Evolutionary conservation across 2,113 vertebrate species (phyloP).

Genomic region (Oncorhynchus masou): DNA sequence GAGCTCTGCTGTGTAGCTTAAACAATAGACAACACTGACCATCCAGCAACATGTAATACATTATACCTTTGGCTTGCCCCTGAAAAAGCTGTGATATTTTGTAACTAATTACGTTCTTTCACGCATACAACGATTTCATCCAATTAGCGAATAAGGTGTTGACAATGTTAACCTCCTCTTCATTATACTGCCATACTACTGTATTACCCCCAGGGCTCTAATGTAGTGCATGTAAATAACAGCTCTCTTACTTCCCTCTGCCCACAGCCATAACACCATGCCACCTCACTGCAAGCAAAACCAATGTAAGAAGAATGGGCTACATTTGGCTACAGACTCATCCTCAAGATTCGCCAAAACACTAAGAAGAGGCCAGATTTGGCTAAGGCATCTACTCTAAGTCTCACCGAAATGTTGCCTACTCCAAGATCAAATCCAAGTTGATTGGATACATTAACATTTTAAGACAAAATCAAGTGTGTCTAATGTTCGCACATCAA

Average conservation of each 20-base stretch:
- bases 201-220: conserved; percentile 28
- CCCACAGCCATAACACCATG: neutral
- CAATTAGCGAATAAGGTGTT: conserved; percentile 59
- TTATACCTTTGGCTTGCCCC: conserved; percentile 33
- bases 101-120: conserved; percentile 49
- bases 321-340: neutral
- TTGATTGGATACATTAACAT: neutral
- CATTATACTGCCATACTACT: conserved; percentile 37
- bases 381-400: too few species aligned
- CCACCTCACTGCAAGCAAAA: neutral
- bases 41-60: conserved; percentile 17
- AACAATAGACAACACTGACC: neutral
- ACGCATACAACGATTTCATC: conserved; percentile 35
- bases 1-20: too few species aligned
- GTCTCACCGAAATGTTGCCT: too few species aligned
- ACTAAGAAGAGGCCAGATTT: neutral
- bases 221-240: neutral
- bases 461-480: neutral
- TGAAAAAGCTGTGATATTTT: conserved; percentile 36
- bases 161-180: conserved; percentile 46
- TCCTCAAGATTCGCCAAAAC: neutral
- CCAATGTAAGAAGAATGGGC: neutral
- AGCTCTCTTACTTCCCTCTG: neutral
- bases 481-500: neutral
- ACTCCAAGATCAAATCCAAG: too few species aligned